Conservation (phyloP, 2,888 invertebrate species). For the Polyommatus iphigenia region DNA sequence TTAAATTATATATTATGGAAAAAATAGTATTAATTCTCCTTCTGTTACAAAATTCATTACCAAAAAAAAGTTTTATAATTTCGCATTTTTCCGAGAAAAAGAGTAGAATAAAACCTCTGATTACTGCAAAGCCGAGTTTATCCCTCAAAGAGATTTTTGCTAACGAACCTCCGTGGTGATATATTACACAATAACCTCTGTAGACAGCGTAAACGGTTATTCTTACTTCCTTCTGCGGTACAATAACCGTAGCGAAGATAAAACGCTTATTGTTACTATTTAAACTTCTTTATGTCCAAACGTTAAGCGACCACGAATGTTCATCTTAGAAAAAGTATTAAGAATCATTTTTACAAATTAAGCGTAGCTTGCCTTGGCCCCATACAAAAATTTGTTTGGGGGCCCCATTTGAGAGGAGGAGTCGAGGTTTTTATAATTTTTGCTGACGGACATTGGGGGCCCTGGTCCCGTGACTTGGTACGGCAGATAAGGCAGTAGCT, state of each 20-base stretch:
- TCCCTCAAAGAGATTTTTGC: slow-evolving; percentile 23
- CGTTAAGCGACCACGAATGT: background rate
- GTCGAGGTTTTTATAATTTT: no score
- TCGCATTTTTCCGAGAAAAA: background rate
- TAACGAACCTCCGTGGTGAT: slow-evolving; percentile 19
- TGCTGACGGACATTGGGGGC: no score
- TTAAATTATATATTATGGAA: no score
- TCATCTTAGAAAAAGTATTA: background rate
- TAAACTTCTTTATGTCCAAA: background rate
- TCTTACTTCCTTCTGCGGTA: background rate
- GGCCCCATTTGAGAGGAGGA: no score
- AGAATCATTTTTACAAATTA: background rate
- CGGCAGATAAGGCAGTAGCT: no score
- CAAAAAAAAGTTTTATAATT: background rate
- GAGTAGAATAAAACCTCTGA: background rate
- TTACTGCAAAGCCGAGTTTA: slow-evolving; percentile 13
- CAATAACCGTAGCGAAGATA: background rate
- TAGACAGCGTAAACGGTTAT: slow-evolving; percentile 6
- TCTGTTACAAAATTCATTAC: background rate
- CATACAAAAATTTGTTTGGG: no score
- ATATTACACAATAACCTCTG: slow-evolving; percentile 15
- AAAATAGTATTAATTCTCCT: no score
- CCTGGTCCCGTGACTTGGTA: no score
- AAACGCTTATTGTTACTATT: background rate
- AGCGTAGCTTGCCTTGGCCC: no score